Conservation (phyloP, 2,797 vertebrate genomes). For the Cichlasoma orientale region DNA sequence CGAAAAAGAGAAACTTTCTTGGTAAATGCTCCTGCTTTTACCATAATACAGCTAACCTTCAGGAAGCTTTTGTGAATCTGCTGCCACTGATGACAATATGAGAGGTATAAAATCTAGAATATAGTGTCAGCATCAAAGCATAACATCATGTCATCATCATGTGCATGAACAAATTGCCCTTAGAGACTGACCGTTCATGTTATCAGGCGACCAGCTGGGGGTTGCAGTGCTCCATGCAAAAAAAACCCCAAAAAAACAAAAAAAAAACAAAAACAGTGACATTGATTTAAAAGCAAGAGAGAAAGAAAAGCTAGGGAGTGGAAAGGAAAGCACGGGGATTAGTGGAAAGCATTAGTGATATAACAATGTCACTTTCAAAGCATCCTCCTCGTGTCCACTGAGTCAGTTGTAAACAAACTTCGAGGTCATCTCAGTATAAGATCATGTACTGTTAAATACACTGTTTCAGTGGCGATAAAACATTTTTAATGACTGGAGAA, state of each 20-base stretch:
- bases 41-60: neutral
- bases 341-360: neutral
- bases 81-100: neutral
- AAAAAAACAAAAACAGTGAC: neutral
- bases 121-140: neutral
- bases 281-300: neutral
- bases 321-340: neutral
- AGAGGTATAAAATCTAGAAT: neutral
- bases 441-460: conserved; percentile 5
- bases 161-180: neutral
- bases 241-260: too few species aligned
- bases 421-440: neutral
- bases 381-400: conserved; percentile 18
- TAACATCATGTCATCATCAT: neutral
- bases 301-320: neutral
- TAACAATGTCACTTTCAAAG: conserved; percentile 22
- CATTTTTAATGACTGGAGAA: neutral
- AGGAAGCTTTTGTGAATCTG: neutral
- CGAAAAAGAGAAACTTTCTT: neutral
- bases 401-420: neutral
- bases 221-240: conserved; percentile 1
- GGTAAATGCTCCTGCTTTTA: neutral
- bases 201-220: neutral
- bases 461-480: neutral
- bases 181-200: neutral